Conservation (phyloP, 2,113 vertebrate genomes). For the Eurystomus gularis region DNA sequence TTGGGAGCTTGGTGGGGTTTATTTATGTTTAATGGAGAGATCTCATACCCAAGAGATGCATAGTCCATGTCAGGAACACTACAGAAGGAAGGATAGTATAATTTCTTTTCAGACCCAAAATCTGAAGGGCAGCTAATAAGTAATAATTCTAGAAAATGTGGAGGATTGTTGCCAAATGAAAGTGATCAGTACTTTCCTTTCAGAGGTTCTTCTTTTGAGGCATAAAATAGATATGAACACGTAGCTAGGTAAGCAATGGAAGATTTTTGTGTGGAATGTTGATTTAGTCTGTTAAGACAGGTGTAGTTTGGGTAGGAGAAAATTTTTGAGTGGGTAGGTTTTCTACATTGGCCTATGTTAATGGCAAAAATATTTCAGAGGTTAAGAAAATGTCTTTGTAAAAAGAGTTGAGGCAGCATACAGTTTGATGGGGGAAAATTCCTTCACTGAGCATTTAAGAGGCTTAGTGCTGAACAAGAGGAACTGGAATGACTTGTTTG, state of each 20-base stretch:
- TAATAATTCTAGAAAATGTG: background rate
- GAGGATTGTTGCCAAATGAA: background rate
- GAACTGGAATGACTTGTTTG: constrained; percentile 50
- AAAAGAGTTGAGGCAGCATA: background rate
- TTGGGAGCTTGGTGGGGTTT: background rate
- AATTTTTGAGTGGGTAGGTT: background rate
- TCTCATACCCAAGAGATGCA: background rate
- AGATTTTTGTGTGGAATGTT: background rate
- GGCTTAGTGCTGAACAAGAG: background rate
- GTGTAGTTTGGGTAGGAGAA: background rate
- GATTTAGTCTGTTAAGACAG: background rate
- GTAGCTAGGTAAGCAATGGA: background rate
- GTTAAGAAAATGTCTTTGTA: background rate
- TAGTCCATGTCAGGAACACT: background rate
- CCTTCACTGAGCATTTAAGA: background rate
- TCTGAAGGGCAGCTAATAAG: background rate
- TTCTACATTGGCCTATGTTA: background rate
- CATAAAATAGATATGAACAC: background rate
- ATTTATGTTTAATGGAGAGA: background rate
- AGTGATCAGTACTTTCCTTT: background rate
- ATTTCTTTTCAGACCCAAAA: background rate
- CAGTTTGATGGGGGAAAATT: background rate
- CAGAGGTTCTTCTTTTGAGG: background rate
- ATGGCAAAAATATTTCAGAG: background rate
- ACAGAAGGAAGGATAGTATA: background rate